Evolutionary conservation across 2,113 vertebrate genomes (phyloP).

Genomic region (Cyanoramphus novaezelandiae): DNA sequence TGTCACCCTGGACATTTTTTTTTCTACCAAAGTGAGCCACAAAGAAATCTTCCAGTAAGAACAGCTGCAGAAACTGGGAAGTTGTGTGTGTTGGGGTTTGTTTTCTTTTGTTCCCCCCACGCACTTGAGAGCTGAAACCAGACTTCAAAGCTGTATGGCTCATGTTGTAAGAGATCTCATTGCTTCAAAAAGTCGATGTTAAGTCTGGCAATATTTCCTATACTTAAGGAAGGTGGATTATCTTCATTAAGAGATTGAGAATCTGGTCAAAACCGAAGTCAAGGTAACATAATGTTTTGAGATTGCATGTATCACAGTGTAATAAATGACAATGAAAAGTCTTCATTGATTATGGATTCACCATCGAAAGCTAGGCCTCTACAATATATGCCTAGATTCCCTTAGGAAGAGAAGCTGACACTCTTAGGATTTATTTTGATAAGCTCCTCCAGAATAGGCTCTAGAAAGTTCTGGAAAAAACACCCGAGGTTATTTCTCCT

Average conservation of each 20-base stretch:
- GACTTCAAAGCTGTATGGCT: neutral
- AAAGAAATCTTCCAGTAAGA: neutral
- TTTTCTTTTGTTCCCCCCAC: neutral
- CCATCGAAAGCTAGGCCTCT: neutral
- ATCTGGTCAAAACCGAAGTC: neutral
- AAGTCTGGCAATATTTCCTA: neutral
- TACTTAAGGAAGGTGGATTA: neutral
- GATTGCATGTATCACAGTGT: neutral
- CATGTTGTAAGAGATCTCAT: neutral
- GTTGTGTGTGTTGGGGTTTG: neutral
- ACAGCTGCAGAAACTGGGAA: neutral
- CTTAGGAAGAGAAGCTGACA: neutral
- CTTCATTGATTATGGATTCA: neutral
- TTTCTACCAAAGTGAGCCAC: neutral
- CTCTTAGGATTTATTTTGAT: neutral
- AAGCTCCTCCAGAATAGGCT: neutral
- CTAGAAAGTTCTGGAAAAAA: neutral
- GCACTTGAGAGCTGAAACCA: neutral
- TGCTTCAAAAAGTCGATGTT: neutral
- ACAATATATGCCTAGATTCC: fast-evolving
- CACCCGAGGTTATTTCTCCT: neutral
- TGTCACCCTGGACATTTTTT: neutral
- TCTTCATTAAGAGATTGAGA: neutral
- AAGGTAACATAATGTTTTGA: neutral
- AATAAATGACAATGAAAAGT: neutral